Evolutionary conservation across 2,888 invertebrate species (phyloP), one percentile per base, ranked within the genome.

Genomic region (Melinaea marsaeus): DNA sequence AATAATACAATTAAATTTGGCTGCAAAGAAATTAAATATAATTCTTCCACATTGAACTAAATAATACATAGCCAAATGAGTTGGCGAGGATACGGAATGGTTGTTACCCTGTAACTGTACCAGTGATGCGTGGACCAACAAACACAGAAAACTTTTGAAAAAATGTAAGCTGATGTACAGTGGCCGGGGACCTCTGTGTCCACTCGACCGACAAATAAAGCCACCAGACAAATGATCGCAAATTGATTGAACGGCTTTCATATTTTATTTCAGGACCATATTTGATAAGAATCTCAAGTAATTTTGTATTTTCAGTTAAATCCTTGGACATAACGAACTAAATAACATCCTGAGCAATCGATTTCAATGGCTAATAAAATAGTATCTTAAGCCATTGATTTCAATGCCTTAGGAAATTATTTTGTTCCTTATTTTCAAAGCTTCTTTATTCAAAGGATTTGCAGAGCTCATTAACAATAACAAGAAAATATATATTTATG

Each of bases 111-210:
- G 81, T 75, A 75, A 75, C 72, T 74, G 75, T 75, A 72, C 69
- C 72, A 72, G 78, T 84, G 83, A 86, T 83, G 84, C 79, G 81
- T 82, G 79, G 80, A 79, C 81, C 83, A 84, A 82, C 86, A 87
- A 88, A 87, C 84, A 81, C 86, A 88, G 86, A 82, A 81, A 86
- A 81, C 86, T 86, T 86, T 89, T 86, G 85, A 86, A 88, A 71
- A 88, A 88, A 85, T 86, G 83, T 88, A 88, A 88, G 88, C 88
- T 88, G 88, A 88, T 89, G 88, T 89, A 88, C 86, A 84, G 87
- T 80, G 77, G 81, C 83, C 76, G 80, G 79, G 58, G 76, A 81
- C 79, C 79, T 51, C 82, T 79, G 81, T 80, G 83, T 72, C 75
- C 86, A 77, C 80, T 85, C 86, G 83, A 78, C 87, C 87, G 86